Conservation (phyloP, 2,888 invertebrate genomes). For the Antitype chi region DNA sequence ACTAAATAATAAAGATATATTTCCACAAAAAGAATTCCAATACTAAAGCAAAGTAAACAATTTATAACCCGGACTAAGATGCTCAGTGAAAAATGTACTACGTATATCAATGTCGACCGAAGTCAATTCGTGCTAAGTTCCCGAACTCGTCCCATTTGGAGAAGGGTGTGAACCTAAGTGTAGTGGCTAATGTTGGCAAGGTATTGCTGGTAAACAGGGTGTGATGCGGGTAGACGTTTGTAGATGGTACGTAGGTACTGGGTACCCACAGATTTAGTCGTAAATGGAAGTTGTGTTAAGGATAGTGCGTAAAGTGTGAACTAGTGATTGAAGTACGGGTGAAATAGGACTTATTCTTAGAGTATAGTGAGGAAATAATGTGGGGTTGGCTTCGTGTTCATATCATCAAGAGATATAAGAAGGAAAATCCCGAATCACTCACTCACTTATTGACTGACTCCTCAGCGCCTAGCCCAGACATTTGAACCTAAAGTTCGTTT, state of each 20-base stretch:
- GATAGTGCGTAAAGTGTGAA: slow-evolving; percentile 6
- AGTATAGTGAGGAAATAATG: neutral
- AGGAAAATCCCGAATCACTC: neutral
- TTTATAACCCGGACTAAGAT: slow-evolving; percentile 38
- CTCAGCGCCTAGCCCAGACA: too few species aligned
- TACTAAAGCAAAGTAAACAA: slow-evolving; percentile 34
- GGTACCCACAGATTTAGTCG: slow-evolving; percentile 59
- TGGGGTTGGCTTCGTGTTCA: neutral
- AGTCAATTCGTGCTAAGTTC: slow-evolving; percentile 68
- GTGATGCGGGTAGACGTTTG: slow-evolving; percentile 73
- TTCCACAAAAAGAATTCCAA: slow-evolving; percentile 19
- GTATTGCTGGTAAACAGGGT: slow-evolving; percentile 71
- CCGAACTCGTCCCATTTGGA: slow-evolving; percentile 64
- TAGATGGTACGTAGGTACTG: slow-evolving; percentile 55
- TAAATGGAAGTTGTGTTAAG: slow-evolving; percentile 48
- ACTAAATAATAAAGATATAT: slow-evolving; percentile 40
- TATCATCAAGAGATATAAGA: neutral
- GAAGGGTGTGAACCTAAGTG: slow-evolving; percentile 71
- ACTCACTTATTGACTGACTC: neutral
- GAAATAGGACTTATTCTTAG: neutral
- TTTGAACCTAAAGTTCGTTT: neutral
- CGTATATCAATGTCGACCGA: slow-evolving; percentile 53
- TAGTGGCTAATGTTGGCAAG: slow-evolving; percentile 67
- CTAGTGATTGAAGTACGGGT: slow-evolving; percentile 13
- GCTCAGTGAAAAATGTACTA: slow-evolving; percentile 51